Conservation (phyloP, 2,797 vertebrate species). For the Pempheris klunzingeri region DNA sequence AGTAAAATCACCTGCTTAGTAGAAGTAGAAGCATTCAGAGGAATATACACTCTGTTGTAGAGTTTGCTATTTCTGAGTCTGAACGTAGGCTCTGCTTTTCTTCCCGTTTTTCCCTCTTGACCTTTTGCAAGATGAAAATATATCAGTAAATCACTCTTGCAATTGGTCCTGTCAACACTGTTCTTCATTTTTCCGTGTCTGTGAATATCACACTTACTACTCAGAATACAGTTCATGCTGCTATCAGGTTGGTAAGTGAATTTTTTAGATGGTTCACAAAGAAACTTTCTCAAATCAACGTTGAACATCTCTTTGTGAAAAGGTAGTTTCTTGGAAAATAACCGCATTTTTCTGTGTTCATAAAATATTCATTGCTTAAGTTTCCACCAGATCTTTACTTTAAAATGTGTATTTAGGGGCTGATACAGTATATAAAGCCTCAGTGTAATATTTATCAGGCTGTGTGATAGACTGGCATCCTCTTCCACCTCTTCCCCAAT, state of each 20-base stretch:
- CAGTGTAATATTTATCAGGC: not conserved
- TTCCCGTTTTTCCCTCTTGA: not conserved
- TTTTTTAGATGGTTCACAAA: not conserved
- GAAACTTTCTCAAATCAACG: not conserved
- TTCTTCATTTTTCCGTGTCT: not conserved
- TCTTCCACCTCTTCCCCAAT: not conserved
- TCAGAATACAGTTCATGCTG: not conserved
- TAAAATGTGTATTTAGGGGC: not conserved
- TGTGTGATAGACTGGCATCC: conserved; percentile 1
- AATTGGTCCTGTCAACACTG: not conserved
- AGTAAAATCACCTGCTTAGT: conserved; percentile 15
- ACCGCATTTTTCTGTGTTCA: not conserved
- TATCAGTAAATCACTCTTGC: not conserved
- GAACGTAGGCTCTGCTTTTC: not conserved
- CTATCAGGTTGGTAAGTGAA: not conserved
- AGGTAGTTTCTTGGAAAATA: not conserved
- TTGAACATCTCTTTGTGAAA: not conserved
- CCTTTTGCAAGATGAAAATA: conserved; percentile 28
- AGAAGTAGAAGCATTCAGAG: conserved; percentile 9
- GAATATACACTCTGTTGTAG: conserved; percentile 10
- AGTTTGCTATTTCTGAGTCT: conserved; percentile 9
- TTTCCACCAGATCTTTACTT: not conserved
- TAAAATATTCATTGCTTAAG: not conserved
- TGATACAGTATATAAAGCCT: not conserved
- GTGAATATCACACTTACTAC: not conserved